Base-by-base conservation (phyloP, 1,140 invertebrate species). In the Ceratina calcarata region DNA sequence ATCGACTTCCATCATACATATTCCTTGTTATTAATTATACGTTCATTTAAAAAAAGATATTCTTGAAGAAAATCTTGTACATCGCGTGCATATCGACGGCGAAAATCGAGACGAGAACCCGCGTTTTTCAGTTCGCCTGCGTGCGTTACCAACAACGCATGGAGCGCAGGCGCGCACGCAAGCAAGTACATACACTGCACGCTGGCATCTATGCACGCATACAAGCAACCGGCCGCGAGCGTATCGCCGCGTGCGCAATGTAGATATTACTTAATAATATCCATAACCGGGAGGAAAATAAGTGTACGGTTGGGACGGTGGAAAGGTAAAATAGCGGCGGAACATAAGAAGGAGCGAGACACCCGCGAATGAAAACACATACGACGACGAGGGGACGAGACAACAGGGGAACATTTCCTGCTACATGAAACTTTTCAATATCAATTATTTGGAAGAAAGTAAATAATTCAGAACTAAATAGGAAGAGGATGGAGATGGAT, bases 221-320 rank as follows among this genome's bases (percentile, higher is more conserved):
- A 67, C 71, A 49, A 8, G 15, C 64, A 16, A 24, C 16, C 64
- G 27, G 20, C 18, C 13, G n/a, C 79, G 62, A 80, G 75, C 64
- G 60, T 77, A 81, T 77, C 62, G 45, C 67, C 57, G 65, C 65
- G 71, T 81, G 81, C 77, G 86, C 82, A 80, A 67, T 74, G 78
- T 84, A 83, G 78, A 86, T 89, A 90, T 91, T 91, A 90, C 89
- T 90, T 91, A 91, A 91, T 91, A 91, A 90, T 91, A 91, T 91
- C 86, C 90, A 91, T 91, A 91, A 91, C 88, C 82, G 85, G 84
- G 83, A 83, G 87, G 85, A 79, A 85, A 86, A 82, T 78, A 79
- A 22, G 61, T 75, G 78, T 81, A 87, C 87, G 79, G 74, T 81
- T 78, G 86, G 76, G 78, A 82, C 57, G 69, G 81, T 69, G 69